Conservation (phyloP, 1,140 invertebrate genomes). For the Rhopalosiphum padi region DNA sequence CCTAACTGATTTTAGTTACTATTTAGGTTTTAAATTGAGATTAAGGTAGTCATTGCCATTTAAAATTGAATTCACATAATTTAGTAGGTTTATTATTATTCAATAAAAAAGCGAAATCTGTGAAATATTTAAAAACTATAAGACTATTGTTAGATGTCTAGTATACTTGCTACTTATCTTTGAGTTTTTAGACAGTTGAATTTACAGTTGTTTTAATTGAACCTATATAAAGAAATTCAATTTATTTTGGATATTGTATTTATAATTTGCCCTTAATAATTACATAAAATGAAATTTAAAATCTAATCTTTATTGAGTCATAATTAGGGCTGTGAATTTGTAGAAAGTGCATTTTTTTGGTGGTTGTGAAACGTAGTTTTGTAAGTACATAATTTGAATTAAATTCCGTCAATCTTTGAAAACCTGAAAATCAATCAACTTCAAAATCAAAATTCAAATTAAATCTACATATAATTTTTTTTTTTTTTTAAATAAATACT, state of each 20-base stretch:
- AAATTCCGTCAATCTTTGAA: too few relatives aligned
- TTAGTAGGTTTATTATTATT: background rate
- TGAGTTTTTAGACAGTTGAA: background rate
- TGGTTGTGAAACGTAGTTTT: too few relatives aligned
- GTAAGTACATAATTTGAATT: too few relatives aligned
- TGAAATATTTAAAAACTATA: background rate
- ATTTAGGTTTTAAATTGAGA: too few relatives aligned
- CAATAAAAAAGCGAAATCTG: background rate
- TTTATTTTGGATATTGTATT: background rate
- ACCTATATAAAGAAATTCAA: background rate
- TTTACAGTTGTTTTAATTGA: background rate
- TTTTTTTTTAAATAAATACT: too few relatives aligned
- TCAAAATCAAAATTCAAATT: too few relatives aligned
- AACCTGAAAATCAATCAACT: too few relatives aligned
- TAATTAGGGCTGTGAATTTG: background rate
- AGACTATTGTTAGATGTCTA: background rate
- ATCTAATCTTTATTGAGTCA: background rate
- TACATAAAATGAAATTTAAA: background rate
- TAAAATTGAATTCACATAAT: too few relatives aligned
- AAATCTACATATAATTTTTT: too few relatives aligned
- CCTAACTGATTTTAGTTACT: too few relatives aligned
- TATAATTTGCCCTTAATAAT: background rate
- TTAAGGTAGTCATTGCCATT: too few relatives aligned
- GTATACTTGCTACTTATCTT: background rate
- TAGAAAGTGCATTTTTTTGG: too few relatives aligned